A percentile compares a stretch with the other conserved stretches of the same genome.
Evolutionary conservation across 2,113 vertebrate species (phyloP).

Genomic region (Lophura nycthemera): DNA sequence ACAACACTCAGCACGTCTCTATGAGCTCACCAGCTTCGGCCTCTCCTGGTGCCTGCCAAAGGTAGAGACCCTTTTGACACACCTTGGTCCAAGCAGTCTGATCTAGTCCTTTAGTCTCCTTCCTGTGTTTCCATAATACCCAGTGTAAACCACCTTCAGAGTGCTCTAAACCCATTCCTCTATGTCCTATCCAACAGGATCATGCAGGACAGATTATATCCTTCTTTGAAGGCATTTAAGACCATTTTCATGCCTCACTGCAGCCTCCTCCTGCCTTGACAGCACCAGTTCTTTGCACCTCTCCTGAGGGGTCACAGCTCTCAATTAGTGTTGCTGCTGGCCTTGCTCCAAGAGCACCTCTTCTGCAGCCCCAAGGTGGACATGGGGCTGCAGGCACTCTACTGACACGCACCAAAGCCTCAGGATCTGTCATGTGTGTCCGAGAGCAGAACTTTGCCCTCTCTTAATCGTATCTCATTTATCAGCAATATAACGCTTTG

Average conservation of each 20-base stretch:
- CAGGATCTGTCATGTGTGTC: neutral
- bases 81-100: neutral
- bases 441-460: neutral
- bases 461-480: constrained; percentile 6
- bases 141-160: rapidly evolving
- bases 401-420: neutral
- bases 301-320: neutral
- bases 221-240: neutral
- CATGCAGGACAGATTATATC: constrained; percentile 16
- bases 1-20: rapidly evolving
- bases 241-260: constrained; percentile 36
- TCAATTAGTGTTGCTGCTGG: neutral
- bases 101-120: neutral
- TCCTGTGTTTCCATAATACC: neutral
- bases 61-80: rapidly evolving
- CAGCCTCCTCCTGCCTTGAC: neutral
- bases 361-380: neutral
- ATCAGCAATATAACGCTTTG: constrained; percentile 32
- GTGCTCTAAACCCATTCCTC: neutral
- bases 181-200: neutral
- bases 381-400: neutral
- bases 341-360: neutral
- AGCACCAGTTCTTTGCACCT: neutral
- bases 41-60: neutral
- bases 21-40: neutral